Conservation (phyloP, 2,797 vertebrate genomes). For the Petrocephalus schoutedeni region DNA sequence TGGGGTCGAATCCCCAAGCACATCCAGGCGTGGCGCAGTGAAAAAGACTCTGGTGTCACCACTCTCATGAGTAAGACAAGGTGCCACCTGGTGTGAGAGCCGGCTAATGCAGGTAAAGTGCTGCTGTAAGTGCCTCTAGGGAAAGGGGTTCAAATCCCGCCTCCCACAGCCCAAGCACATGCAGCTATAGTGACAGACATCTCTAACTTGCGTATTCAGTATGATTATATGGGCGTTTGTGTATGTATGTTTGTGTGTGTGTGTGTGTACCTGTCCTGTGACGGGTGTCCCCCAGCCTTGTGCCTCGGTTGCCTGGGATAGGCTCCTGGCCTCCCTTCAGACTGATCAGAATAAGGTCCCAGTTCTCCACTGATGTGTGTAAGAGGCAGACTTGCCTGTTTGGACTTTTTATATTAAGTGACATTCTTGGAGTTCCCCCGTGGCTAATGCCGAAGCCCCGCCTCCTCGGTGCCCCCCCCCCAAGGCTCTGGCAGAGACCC, state of each 20-base stretch:
- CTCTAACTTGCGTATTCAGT: not conserved
- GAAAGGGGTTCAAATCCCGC: not conserved
- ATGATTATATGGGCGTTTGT: not conserved
- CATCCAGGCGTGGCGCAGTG: too few relatives aligned
- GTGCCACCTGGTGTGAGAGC: not conserved
- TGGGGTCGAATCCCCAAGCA: not conserved
- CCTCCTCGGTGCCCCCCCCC: not conserved
- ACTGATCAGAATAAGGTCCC: not conserved
- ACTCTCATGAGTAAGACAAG: not conserved
- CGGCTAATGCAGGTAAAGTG: not conserved
- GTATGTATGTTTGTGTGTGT: not conserved
- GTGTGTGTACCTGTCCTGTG: not conserved
- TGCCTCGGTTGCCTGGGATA: too few relatives aligned
- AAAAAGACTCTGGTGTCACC: not conserved
- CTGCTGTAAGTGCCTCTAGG: not conserved
- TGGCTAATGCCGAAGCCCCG: not conserved
- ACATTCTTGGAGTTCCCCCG: not conserved
- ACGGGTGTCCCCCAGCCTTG: not conserved
- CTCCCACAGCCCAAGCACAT: not conserved
- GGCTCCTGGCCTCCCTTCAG: not conserved
- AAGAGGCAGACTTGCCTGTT: not conserved
- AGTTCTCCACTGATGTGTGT: not conserved
- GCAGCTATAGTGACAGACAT: not conserved
- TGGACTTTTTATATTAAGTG: not conserved
- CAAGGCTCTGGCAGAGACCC: not conserved